Evolutionary conservation across 1,140 invertebrate genomes (phyloP), one percentile per base, ranked within the genome.

Genomic region (Ips nitidus): DNA sequence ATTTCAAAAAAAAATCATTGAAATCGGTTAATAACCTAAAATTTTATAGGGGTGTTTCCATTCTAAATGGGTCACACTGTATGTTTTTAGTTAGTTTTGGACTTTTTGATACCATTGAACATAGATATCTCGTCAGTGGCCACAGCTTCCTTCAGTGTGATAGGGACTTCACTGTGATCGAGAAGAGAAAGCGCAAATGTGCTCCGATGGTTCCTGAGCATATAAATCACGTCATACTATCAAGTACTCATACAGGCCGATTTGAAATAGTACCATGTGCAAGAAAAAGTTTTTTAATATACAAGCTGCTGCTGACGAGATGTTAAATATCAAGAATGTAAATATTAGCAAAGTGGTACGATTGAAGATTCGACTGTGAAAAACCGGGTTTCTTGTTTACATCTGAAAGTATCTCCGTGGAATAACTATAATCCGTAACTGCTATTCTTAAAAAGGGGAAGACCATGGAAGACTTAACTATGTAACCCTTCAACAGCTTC

Each of bases 101-200:
- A 39, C 8, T 62, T 3, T 73, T 66, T 67, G 68, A 71, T 41
- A 66, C 62, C 41, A 72, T 72, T 60, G 66, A 72, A 55, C 68
- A 72, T 55, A 70, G 39, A 41, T 72, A 41, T 39, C 56, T 72
- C 8, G 61, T 72, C 37, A 70, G 55, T 47, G 71, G 63, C 41
- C 70, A 72, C 40, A 65, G 52, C 39, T 72, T 72, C 41, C 55
- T 69, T 41, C 53, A 56, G 22, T 63, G 66, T 41, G 67, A 72
- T 53, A 59, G 67, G 38, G 53, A 70, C 60, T 72, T 60, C 45
- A 68, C 71, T 2, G 43, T 70, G 41, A 72, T 72, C 22, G 71
- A 72, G 5, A 66, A 70, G 60, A 58, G 71, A 47, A 69, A 69
- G 59, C 45, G 50, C 22, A 53, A 63, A n/a, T 47, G 39, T n/a